phyloP scores from a whole-genome alignment of 2,797 vertebrate species.

The Perdix hodgsoniae region DNA sequence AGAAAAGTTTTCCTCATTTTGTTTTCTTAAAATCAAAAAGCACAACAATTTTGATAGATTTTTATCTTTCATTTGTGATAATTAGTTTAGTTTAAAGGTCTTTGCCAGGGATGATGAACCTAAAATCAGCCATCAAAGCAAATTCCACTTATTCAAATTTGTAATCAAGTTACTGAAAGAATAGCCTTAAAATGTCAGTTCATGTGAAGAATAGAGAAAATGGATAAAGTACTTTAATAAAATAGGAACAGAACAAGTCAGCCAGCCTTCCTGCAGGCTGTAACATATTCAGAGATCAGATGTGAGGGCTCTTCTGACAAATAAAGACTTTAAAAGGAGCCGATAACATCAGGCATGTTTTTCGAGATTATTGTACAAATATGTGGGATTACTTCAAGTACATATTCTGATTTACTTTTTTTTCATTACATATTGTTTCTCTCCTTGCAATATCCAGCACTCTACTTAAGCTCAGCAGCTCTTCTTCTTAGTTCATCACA shows the following conservation, averaged over 20 bases:
- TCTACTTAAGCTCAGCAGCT: neutral
- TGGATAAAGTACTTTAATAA: neutral
- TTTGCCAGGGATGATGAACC: neutral
- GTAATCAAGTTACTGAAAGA: conserved; percentile 13
- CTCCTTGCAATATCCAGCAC: neutral
- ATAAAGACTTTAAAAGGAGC: neutral
- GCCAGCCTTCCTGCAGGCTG: neutral
- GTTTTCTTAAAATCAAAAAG: conserved; percentile 8
- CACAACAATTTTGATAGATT: neutral
- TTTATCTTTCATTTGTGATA: neutral
- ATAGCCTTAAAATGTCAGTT: conserved; percentile 42
- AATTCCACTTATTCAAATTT: conserved; percentile 4
- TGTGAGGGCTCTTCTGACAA: neutral
- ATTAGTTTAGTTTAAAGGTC: neutral
- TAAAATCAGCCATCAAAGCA: conserved; percentile 23
- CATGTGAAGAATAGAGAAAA: conserved; percentile 8
- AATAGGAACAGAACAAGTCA: neutral
- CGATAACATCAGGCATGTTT: neutral
- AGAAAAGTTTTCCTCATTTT: neutral
- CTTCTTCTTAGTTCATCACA: neutral
- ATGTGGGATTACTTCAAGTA: neutral
- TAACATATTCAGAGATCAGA: conserved; percentile 8
- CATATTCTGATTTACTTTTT: conserved; percentile 8
- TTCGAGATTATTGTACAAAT: neutral
- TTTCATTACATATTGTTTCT: neutral